Base-by-base conservation (phyloP, 2,888 invertebrate genomes). In the Athalia cordata region DNA sequence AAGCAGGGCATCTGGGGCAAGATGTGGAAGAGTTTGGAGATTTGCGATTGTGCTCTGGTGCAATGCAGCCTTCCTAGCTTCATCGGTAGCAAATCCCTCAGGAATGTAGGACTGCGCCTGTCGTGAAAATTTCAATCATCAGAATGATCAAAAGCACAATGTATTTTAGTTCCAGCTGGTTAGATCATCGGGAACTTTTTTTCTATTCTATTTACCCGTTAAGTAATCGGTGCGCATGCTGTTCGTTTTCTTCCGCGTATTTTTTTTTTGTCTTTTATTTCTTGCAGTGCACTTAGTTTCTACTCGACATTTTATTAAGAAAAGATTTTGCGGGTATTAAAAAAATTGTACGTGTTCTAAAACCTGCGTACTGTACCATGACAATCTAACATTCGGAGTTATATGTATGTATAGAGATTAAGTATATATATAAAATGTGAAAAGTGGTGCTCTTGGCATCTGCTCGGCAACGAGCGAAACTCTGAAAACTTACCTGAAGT, bases 61-160 rank as follows among this genome's bases (percentile, higher is more conserved):
- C 13, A 84, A 81, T 13, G 83, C 79, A 45, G 86, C 84, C 74
- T 88, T 89, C 7, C 86, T 85, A 47, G 86, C 84, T 4, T 85
- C 87, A 0, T 83, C 67, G 43, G 81, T 86, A n/a, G 80, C 79
- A 52, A 86, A 85, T 8, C 84, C 85, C 7, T 84, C 87, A 0
- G 88, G 87, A 62, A 84, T 49, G 70, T 86, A 88, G n/a, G 85
- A 83, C 79, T 89, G 88, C 49, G 86, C 83, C 89, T 89, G 82
- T 29, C 29, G 29, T 29, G 29, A 29, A 29, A 29, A 29, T 29
- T 29, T 2, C 29, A 29, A 29, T 29, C 29, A 29, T 29, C 29
- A 29, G 29, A 29, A 29, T 29, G 6, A 66, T 55, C 4, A 62
- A 55, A 29, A n/a, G 5, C 8, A 67, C 7, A 67, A 29, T 29